These are phyloP conservation scores for Rhysida immarginata DNA, from an alignment of 1,140 invertebrate species.

Conservation along the genomic window DNA sequence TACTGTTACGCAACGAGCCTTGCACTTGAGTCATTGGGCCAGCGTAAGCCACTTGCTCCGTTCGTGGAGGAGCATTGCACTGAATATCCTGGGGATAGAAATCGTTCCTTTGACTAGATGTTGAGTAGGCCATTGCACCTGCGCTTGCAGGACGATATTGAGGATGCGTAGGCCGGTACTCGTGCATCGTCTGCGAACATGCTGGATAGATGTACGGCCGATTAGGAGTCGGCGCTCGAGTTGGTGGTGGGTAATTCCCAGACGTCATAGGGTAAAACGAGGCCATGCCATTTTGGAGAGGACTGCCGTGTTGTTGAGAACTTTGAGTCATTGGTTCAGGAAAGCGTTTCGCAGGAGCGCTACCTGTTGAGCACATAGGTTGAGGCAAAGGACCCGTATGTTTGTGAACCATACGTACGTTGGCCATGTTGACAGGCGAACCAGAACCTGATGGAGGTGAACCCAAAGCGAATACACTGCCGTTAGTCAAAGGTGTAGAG, in stretches of 20 bases:
- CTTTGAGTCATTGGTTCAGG: not conserved
- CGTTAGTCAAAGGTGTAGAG: not conserved
- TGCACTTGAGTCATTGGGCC: not conserved
- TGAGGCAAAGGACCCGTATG: not conserved
- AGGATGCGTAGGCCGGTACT: not conserved
- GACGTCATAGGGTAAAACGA: not conserved
- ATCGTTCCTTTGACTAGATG: slow-evolving; percentile 1
- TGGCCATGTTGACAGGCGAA: not conserved
- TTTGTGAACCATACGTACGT: not conserved
- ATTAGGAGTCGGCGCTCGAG: not conserved
- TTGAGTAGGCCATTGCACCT: not conserved
- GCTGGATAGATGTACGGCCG: not conserved
- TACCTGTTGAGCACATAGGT: not conserved
- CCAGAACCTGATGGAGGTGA: not conserved
- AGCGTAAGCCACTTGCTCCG: not conserved
- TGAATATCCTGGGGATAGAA: not conserved
- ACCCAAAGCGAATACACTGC: not conserved
- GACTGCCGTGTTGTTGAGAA: not conserved
- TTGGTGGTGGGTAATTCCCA: not conserved
- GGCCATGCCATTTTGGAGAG: not conserved
- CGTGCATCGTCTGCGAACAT: not conserved
- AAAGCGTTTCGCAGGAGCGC: not conserved
- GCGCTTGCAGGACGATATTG: not conserved
- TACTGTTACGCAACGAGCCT: not conserved
- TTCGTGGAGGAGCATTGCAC: not conserved